Base-by-base conservation (phyloP, 2,113 vertebrate genomes). In the Neogale vison region DNA sequence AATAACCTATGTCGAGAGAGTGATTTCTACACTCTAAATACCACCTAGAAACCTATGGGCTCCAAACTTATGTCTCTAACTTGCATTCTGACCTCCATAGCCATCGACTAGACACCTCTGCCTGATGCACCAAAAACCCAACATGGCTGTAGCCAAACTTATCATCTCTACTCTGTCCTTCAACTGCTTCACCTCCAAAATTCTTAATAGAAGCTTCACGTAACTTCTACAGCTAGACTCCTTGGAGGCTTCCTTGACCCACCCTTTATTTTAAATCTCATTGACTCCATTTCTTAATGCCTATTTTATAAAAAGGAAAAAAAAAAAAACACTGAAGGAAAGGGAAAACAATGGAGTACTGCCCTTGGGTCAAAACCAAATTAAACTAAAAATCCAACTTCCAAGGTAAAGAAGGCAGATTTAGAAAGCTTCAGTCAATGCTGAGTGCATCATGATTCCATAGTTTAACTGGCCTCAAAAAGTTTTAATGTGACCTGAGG, bases 301-400 rank as follows among this genome's bases (percentile, higher is more conserved):
- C 42, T 84, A 15, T 45, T 12, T 82, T 57, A 42, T 36, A 26
- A 26, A 47, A 71, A 80, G 31, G 45, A 47, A 91, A 55, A 55
- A 47, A 91, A 52, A 55, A 15, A 52, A 74, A 82, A 77, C 42
- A 39, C 24, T 31, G 24, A 80, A 83, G 71, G 42, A 89, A 93
- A 77, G 4, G 13, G 9, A 72, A 92, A 96, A 55, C 12, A 80
- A 71, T 47, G 31, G 18, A 88, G 18, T 26, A 34, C 3, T 26
- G 0, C 24, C 42, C 24, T 95, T 76, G n/a, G 31, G 55, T 59
- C 47, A 80, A 93, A 85, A 92, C 50, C 21, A 63, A 97, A 29
- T 71, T 85, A 74, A 92, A 90, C 7, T 39, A 13, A 65, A 95
- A 57, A 21, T 86, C 3, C 67, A 94, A 92, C 7, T 96, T 96